Percentiles rank a stretch among this genome's conserved stretches.
phyloP scores from a whole-genome alignment of 1,140 invertebrate species.

The Penaeus indicus region DNA sequence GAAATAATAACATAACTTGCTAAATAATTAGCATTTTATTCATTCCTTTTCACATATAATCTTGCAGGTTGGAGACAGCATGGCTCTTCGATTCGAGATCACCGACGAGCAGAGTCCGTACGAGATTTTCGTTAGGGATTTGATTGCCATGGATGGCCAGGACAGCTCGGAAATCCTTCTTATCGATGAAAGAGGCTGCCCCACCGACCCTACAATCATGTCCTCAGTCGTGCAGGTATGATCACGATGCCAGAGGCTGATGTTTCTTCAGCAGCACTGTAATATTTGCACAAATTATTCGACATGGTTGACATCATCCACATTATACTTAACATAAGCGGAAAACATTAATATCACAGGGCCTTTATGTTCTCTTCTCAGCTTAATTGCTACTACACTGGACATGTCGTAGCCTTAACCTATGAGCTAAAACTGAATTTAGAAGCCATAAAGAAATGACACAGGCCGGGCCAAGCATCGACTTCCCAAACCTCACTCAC shows the following conservation, averaged over 20 bases:
- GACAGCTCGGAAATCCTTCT: constrained; percentile 92
- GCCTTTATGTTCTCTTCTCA: no score
- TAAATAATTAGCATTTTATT: not conserved
- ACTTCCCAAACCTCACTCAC: no score
- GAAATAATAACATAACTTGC: not conserved
- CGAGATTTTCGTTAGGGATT: constrained; percentile 93
- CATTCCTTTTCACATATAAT: constrained; percentile 70
- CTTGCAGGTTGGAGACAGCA: constrained; percentile 89
- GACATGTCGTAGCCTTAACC: no score
- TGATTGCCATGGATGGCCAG: constrained; percentile 94
- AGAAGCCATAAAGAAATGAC: no score
- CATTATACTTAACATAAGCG: no score
- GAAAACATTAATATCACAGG: no score
- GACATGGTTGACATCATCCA: no score
- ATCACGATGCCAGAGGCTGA: constrained; percentile 28
- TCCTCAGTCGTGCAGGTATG: constrained; percentile 87
- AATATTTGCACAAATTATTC: not conserved
- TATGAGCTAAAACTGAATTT: no score
- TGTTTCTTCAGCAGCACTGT: not conserved
- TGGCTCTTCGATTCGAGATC: constrained; percentile 92
- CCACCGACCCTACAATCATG: constrained; percentile 93
- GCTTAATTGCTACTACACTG: no score
- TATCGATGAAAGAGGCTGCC: constrained; percentile 92
- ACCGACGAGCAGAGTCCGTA: constrained; percentile 89
- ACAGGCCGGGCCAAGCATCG: no score